Base-by-base conservation (phyloP, 2,888 invertebrate species). In the Pristionchus mayeri region DNA sequence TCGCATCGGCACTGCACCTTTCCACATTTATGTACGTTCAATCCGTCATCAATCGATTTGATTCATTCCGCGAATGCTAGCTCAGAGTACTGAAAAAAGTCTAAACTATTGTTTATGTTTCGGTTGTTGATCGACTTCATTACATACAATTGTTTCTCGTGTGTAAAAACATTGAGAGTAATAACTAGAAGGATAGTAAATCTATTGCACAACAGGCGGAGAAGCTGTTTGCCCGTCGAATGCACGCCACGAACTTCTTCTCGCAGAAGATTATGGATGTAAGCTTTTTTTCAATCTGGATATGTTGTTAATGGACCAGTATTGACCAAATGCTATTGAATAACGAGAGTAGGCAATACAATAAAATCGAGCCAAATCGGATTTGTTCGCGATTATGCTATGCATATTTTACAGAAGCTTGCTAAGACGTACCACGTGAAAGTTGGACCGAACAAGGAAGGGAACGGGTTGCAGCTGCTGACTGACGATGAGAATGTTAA, bases 221-320 rank as follows among this genome's bases (percentile, higher is more conserved):
- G 78, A 89, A 88, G 71, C 71, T 91, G 79, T 89, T 91, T 63
- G 90, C 91, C 2, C 88, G 88, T 37, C 87, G 91, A 30, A 79
- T 91, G 40, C 90, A 91, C 85, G 90, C 90, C 2, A 89, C 88
- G 60, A 91, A 90, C 75, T 90, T 89, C 83, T 87, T 91, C 63
- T 89, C 90, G 0, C 87, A 87, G 24, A 87, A 86, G 27, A 86
- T 91, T 50, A 60, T 91, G 21, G 86, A 90, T 86, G 91, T 90
- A 30, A 80, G 80, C n/a, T 6, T n/a, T n/a, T n/a, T n/a, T n/a
- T n/a, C n/a, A n/a, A n/a, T n/a, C n/a, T n/a, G n/a, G n/a, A 18
- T 27, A 63, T 63, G 16, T 30, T 16, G 27, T 13, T n/a, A 34
- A 54, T 27, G 30, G 18, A 50, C 4, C 7, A 21, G 57, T 4